Evolutionary conservation across 2,888 invertebrate genomes (phyloP), one percentile per base, ranked within the genome.

Genomic region (Chymomyza procnemis): DNA sequence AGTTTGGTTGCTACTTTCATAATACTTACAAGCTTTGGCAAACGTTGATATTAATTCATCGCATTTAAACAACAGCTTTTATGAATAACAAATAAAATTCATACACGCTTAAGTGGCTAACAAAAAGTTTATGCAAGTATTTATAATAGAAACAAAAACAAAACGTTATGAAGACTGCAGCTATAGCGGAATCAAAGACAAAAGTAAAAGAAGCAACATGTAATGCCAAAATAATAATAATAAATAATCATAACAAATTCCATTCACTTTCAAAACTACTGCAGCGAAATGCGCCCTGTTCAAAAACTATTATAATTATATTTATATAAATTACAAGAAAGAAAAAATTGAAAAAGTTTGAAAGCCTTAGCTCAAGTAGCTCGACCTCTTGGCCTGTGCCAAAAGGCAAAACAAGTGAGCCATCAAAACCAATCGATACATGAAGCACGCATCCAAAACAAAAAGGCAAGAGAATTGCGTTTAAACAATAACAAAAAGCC

Each of bases 111-210:
- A 68, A 78, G 75, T 69, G 67, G 54, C 64, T 18, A 12, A 16
- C 46, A 59, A 69, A 60, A 64, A 69, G 69, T 66, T 62, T 68
- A 68, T 52, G 74, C 73, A 78, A 78, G 86, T 75, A 77, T 71
- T 80, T 78, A 78, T 75, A 52, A 73, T 73, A 68, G 71, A 71
- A 86, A 70, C 66, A 69, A 86, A 81, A 70, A 73, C 74, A 76
- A 74, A 85, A 74, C 74, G 67, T 69, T 74, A 74, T 69, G 70
- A 68, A 78, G 74, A 73, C 73, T 70, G 70, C 76, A 81, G 69
- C 74, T 73, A 67, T 61, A 72, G 87, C 74, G 76, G 79, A 86
- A 81, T 86, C 80, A 81, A 59, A 64, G 69, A 69, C 59, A 71
- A 64, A 71, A 69, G 59, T 30, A 26, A 65, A 47, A 41, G 48